Evolutionary conservation across 2,888 invertebrate species (phyloP), one percentile per base, ranked within the genome.

Genomic region (Morpho deidamia): DNA sequence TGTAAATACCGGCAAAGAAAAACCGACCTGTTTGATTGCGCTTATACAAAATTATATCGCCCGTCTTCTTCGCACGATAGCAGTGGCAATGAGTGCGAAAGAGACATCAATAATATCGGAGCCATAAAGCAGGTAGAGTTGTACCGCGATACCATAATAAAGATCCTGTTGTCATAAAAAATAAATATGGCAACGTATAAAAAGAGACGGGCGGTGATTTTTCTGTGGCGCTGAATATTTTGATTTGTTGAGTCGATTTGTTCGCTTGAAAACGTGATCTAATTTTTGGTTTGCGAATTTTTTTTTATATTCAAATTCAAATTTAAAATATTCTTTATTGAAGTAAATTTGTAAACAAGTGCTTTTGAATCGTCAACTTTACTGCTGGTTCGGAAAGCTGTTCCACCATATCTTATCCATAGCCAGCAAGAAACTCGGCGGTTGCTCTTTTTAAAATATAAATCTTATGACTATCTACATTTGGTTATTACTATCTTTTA

Each of bases 121-220:
- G 39, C 45, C 51, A 52, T 44, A 57, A 58, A 59, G 56, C 58
- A 58, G 58, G 60, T 60, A 61, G 61, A 61, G 60, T 62, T 63
- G 65, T 63, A 57, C 59, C 52, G 58, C 61, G 62, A 64, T 64
- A 60, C 52, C 55, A 56, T 63, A 66, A 70, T 67, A 66, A 68
- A 68, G 66, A 40, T 40, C 63, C 65, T 60, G 61, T 55, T 59
- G 62, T 63, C 60, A 64, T 65, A 67, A 64, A 63, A 64, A 62
- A 63, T 60, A 63, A 64, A 61, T 47, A 47, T 40, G 34, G 40
- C 33, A 58, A 51, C 51, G 38, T 53, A 51, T 51, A 59, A 62
- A 58, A 60, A 60, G 56, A 46, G 56, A 57, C 55, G 51, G 56
- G 48, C 44, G 14, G 51, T 53, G 53, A 58, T 60, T 64, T 64